Evolutionary conservation across 2,113 vertebrate genomes (phyloP).

Genomic region (Chamaea fasciata): DNA sequence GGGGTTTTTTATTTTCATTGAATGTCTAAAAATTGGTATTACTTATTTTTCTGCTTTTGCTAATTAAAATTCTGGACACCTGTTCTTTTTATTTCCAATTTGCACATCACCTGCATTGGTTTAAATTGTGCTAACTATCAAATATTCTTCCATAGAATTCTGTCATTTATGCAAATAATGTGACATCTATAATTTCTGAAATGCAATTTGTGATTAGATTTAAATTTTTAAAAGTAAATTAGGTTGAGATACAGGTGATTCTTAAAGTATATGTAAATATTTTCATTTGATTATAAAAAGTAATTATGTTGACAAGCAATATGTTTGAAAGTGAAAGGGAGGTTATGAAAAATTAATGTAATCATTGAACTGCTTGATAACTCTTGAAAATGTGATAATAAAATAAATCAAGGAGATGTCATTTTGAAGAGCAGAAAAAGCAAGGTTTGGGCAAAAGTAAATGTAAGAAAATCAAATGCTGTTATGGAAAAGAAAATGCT

Average conservation of each 20-base stretch:
- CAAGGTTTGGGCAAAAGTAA: neutral
- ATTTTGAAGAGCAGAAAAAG: neutral
- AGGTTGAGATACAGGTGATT: slow-evolving; percentile 3
- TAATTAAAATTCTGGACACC: neutral
- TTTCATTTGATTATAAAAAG: slow-evolving; percentile 61
- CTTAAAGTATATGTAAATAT: slow-evolving; percentile 40
- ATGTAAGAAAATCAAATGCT: neutral
- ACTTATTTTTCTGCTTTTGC: neutral
- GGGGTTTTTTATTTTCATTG: neutral
- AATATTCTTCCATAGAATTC: neutral
- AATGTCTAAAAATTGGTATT: neutral
- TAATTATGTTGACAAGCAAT: slow-evolving; percentile 58
- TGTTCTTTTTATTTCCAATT: neutral
- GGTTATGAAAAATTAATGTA: slow-evolving; percentile 55
- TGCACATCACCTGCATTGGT: neutral
- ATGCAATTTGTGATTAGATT: slow-evolving; percentile 19
- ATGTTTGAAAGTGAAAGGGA: slow-evolving; percentile 10
- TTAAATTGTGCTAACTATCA: neutral
- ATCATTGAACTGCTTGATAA: slow-evolving; percentile 46
- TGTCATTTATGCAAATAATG: slow-evolving; percentile 24
- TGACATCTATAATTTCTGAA: slow-evolving; percentile 19
- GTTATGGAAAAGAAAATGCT: neutral
- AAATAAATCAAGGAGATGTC: slow-evolving; percentile 29
- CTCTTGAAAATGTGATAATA: slow-evolving; percentile 46
- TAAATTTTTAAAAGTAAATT: slow-evolving; percentile 10